Percentiles rank a stretch among this genome's conserved stretches.
phyloP scores from a whole-genome alignment of 1,140 invertebrate species.

The Psilanteris sp. region DNA sequence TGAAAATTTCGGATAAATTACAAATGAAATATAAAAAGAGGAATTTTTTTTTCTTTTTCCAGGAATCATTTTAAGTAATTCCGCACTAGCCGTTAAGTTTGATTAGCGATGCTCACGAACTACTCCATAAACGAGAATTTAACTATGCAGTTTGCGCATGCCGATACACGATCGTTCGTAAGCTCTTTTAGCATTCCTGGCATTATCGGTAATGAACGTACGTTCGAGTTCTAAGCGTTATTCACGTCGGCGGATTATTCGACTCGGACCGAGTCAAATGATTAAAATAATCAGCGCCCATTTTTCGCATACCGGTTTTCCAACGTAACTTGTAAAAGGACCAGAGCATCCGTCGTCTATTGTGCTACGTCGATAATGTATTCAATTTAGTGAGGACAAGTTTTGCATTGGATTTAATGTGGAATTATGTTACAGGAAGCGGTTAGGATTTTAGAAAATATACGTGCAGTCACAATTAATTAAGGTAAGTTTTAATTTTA shows the following conservation, averaged over 20 bases:
- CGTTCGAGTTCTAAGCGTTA: constrained; percentile 44
- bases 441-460: no score
- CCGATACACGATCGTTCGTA: constrained; percentile 49
- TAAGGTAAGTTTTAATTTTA: no score
- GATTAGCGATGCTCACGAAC: constrained; percentile 40
- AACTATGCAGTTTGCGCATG: constrained; percentile 55
- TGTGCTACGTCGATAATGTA: constrained; percentile 16
- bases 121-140: constrained; percentile 60
- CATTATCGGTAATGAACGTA: constrained; percentile 59
- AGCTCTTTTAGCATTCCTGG: constrained; percentile 54
- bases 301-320: constrained; percentile 56
- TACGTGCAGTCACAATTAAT: no score
- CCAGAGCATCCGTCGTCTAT: constrained; percentile 8
- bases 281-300: constrained; percentile 52
- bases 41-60: no score
- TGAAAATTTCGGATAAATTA: no score
- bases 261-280: constrained; percentile 31
- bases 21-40: no score
- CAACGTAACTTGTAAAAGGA: constrained; percentile 17
- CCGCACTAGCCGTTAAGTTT: constrained; percentile 35
- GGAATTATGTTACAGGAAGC: no score
- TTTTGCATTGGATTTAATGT: no score
- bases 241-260: constrained; percentile 44
- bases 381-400: no score
- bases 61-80: constrained; percentile 24